A percentile compares a stretch with the other conserved stretches of the same genome.
Conservation (phyloP, 2,797 vertebrate species). For the Spondyliosoma cantharus region DNA sequence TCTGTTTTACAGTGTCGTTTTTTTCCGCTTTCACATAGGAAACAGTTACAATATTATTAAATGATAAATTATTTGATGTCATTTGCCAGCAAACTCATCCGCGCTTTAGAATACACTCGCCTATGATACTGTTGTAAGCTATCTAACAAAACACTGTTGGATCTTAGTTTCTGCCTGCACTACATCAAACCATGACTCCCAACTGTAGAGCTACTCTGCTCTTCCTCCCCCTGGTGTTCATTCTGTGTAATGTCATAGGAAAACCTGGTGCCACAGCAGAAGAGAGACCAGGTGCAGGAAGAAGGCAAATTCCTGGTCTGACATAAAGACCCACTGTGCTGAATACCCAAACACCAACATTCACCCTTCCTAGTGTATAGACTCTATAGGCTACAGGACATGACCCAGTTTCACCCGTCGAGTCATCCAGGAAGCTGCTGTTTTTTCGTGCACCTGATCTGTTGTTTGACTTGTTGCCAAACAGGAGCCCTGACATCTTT, state of each 20-base stretch:
- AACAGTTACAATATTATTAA: conserved; percentile 34
- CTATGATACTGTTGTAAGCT: conserved; percentile 44
- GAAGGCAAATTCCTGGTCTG: conserved; percentile 48
- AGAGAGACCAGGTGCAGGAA: conserved; percentile 32
- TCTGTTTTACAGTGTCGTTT: conserved; percentile 60
- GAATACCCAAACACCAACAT: conserved; percentile 10
- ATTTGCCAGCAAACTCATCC: conserved; percentile 55
- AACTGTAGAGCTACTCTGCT: conserved; percentile 41
- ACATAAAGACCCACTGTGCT: conserved; percentile 43
- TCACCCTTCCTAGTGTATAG: not conserved
- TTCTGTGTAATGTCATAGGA: conserved; percentile 60
- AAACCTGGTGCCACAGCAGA: conserved; percentile 55
- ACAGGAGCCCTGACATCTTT: conserved; percentile 56
- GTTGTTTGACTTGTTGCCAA: conserved; percentile 68
- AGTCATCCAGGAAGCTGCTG: conserved; percentile 41
- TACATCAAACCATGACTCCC: conserved; percentile 33
- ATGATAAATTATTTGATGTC: conserved; percentile 48
- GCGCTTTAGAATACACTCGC: conserved; percentile 33
- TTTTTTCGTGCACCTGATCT: conserved; percentile 49
- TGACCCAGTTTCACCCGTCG: not conserved
- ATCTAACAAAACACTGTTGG: conserved; percentile 34
- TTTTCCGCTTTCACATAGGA: conserved; percentile 49
- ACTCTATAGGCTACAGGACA: conserved; percentile 11
- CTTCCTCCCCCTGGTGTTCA: conserved; percentile 63
- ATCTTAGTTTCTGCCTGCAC: conserved; percentile 47